Percentiles rank a stretch among this genome's conserved stretches.
Conservation (phyloP, 2,113 vertebrate species). For the Neotoma lepida region DNA sequence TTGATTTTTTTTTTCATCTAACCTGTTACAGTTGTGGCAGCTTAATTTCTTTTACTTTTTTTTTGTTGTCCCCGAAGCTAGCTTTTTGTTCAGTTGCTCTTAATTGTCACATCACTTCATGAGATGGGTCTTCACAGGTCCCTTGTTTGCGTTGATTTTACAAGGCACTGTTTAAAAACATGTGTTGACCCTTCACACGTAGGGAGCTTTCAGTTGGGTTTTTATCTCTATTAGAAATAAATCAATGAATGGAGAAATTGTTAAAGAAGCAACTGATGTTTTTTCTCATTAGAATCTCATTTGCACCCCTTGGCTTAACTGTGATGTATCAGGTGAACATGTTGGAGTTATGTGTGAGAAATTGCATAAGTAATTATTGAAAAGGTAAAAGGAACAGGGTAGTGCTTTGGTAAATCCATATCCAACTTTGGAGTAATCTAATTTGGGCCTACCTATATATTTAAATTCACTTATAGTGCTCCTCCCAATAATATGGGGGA, state of each 20-base stretch:
- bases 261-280: constrained; percentile 88
- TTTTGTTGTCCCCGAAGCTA: constrained; percentile 78
- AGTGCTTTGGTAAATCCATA: constrained; percentile 24
- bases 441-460: constrained; percentile 65
- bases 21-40: constrained; percentile 89
- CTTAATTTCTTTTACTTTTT: constrained; percentile 87
- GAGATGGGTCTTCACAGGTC: constrained; percentile 78
- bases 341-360: constrained; percentile 82
- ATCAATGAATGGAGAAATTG: constrained; percentile 86
- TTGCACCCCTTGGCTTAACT: constrained; percentile 84
- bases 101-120: constrained; percentile 88
- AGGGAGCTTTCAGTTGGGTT: constrained; percentile 79
- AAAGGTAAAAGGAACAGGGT: background rate
- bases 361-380: constrained; percentile 75
- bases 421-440: constrained; percentile 53
- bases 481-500: constrained; percentile 43
- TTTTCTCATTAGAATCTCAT: constrained; percentile 88
- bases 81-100: constrained; percentile 86
- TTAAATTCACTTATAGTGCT: constrained; percentile 51
- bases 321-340: constrained; percentile 82
- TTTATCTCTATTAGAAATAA: constrained; percentile 88
- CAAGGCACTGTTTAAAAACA: constrained; percentile 68
- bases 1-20: constrained; percentile 91
- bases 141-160: constrained; percentile 84
- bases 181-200: constrained; percentile 88